These are phyloP conservation scores for Chionodraco myersi DNA, from an alignment of 2,113 vertebrate species.

Conservation along the genomic window DNA sequence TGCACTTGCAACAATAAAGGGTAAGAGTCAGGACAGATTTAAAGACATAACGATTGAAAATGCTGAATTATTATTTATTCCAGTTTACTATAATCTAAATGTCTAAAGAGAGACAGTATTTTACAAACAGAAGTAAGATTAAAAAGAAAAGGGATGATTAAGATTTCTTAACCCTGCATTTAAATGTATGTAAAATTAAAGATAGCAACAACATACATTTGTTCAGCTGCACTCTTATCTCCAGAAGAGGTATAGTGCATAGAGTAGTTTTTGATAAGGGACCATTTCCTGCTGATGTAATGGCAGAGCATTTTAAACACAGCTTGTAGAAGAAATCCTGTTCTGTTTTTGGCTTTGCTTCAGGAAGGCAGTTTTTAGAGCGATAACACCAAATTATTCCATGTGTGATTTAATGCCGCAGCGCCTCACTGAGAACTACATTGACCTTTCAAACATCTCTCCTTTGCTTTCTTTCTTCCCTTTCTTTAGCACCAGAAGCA, in stretches of 20 bases:
- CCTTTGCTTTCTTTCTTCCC: constrained; percentile 9
- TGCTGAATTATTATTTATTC: neutral
- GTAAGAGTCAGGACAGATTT: neutral
- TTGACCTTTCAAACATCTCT: constrained; percentile 60
- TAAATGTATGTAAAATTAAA: neutral
- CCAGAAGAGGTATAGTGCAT: constrained; percentile 4
- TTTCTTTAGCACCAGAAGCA: constrained; percentile 75
- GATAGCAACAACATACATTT: neutral
- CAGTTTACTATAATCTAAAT: neutral
- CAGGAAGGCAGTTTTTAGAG: constrained; percentile 1
- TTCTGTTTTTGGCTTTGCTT: constrained; percentile 38
- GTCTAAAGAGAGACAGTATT: neutral
- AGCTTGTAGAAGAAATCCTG: constrained; percentile 35
- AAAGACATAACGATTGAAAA: constrained; percentile 1
- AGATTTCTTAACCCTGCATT: neutral
- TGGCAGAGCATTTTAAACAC: constrained; percentile 41
- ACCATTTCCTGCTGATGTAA: constrained; percentile 71
- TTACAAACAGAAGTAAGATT: neutral
- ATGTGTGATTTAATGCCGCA: constrained; percentile 72
- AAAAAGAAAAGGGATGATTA: neutral
- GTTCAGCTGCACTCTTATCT: constrained; percentile 31
- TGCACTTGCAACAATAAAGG: neutral
- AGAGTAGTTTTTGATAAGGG: constrained; percentile 52
- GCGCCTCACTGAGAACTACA: constrained; percentile 67
- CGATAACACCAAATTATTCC: constrained; percentile 68